Percentiles rank a stretch among this genome's conserved stretches.
Conservation (phyloP, 2,888 invertebrate species). For the Encarsia formosa region DNA sequence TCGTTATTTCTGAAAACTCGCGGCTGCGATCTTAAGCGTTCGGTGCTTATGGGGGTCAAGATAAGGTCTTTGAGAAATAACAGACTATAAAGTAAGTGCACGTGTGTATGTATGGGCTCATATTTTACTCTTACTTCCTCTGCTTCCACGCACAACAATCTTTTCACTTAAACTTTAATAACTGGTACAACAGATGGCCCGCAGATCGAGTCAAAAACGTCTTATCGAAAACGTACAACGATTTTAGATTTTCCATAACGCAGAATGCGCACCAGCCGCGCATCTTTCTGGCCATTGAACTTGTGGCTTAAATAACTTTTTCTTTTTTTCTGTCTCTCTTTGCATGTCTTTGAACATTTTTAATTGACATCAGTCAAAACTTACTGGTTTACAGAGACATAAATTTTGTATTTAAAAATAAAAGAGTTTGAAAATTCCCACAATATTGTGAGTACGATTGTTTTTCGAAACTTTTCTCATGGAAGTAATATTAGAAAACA, state of each 20-base stretch:
- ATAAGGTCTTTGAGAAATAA: slow-evolving; percentile 46
- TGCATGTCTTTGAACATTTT: too few relatives aligned
- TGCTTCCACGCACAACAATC: slow-evolving; percentile 30
- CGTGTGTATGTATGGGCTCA: too few relatives aligned
- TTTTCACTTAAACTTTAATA: slow-evolving; percentile 28
- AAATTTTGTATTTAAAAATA: too few relatives aligned
- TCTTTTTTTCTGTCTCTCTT: too few relatives aligned
- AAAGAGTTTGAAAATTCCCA: too few relatives aligned
- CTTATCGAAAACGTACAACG: slow-evolving; percentile 26
- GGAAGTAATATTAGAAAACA: slow-evolving; percentile 13
- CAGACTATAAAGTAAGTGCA: too few relatives aligned
- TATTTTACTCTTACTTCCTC: slow-evolving; percentile 35
- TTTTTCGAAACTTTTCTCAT: slow-evolving; percentile 21
- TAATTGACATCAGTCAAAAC: too few relatives aligned
- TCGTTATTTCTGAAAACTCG: too few relatives aligned
- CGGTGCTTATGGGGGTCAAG: slow-evolving; percentile 28
- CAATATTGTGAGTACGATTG: too few relatives aligned
- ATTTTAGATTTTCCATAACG: slow-evolving; percentile 44
- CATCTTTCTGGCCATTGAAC: slow-evolving; percentile 33
- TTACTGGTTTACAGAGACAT: too few relatives aligned
- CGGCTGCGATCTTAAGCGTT: slow-evolving; percentile 16
- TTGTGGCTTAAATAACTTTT: too few relatives aligned
- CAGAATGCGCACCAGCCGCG: background rate
- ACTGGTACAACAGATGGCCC: slow-evolving; percentile 40
- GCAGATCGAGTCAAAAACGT: slow-evolving; percentile 22